These are phyloP conservation scores for Cactoblastis cactorum DNA, from an alignment of 2,888 invertebrate genomes.

Conservation along the genomic window DNA sequence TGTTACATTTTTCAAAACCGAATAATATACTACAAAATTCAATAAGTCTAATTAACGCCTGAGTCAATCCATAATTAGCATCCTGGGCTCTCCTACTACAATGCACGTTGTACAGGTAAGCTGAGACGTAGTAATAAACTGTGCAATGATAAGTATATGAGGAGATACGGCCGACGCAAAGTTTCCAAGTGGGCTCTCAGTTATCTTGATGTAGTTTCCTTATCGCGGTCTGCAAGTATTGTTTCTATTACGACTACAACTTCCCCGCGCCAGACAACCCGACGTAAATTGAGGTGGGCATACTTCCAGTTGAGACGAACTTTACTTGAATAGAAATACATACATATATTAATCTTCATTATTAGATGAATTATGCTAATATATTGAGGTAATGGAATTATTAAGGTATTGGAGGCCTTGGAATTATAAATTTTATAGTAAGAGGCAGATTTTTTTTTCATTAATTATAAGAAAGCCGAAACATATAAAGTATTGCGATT, in stretches of 20 bases:
- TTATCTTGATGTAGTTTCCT: constrained; percentile 53
- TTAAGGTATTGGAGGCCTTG: too few relatives aligned
- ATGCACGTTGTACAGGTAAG: neutral
- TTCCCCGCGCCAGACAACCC: constrained; percentile 10
- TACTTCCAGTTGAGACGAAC: neutral
- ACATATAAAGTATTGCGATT: too few relatives aligned
- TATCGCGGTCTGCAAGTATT: constrained; percentile 44
- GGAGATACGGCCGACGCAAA: constrained; percentile 28
- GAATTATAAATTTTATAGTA: too few relatives aligned
- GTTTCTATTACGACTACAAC: constrained; percentile 36
- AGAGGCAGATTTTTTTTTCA: too few relatives aligned
- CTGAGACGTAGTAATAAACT: neutral
- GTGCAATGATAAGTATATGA: neutral
- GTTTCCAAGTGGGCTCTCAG: constrained; percentile 46
- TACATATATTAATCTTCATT: neutral
- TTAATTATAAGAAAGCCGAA: too few relatives aligned
- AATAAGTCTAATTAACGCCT: too few relatives aligned
- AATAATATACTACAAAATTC: too few relatives aligned
- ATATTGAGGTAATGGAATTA: too few relatives aligned
- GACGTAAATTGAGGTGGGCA: constrained; percentile 2
- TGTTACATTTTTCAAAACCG: too few relatives aligned
- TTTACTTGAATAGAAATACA: neutral
- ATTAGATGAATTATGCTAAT: neutral
- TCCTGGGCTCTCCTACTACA: too few relatives aligned
- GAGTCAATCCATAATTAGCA: too few relatives aligned